Evolutionary conservation across 2,113 vertebrate genomes (phyloP), one percentile per base, ranked within the genome.

Genomic region (Vanacampus margaritifer): DNA sequence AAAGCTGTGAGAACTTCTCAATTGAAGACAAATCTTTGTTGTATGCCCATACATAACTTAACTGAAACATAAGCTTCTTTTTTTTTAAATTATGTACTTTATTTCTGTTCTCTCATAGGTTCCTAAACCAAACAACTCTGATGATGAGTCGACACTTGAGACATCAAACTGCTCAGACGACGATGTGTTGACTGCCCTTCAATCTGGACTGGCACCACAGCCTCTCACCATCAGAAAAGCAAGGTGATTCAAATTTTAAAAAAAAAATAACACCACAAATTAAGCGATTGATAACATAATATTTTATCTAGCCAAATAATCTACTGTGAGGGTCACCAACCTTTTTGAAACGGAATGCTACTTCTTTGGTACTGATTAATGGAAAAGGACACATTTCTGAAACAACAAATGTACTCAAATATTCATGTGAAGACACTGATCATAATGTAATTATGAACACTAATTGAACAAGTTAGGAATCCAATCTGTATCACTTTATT

Each of bases 191-290:
- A 41, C 51, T 67, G 86, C 89, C 57, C 17, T 78, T 2, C 71
- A 78, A 39, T 67, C 26, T 51, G 82, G 86, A 68, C 16, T 72
- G 16, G 88, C 78, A 50, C 89, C 91, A 2, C 75, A 91, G 72
- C 88, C 94, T 6, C 90, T 98, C 32, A 79, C 93, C 50, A 43
- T 95, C 69, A 90, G 79, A 69, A 94, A 91, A 93, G 96, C 95
- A 80, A 98, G 94, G 97, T 98, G 64, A 86, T 5, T 5, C 37
- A 72, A 4, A 0, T 50, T n/a, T n/a, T n/a, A n/a, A n/a, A 32
- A 32, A 56, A 43, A 41, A 41, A 41, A 32, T 32, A 32, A 32
- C 9, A 41, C 39, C 39, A 14, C 9, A 65, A 51, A 68, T 68
- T 1, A 76, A 28, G 17, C 21, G 26, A 6, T 36, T n/a, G 1